Evolutionary conservation across 2,797 vertebrate species (phyloP), one percentile per base, ranked within the genome.

Genomic region (Phylloscopus collybita): DNA sequence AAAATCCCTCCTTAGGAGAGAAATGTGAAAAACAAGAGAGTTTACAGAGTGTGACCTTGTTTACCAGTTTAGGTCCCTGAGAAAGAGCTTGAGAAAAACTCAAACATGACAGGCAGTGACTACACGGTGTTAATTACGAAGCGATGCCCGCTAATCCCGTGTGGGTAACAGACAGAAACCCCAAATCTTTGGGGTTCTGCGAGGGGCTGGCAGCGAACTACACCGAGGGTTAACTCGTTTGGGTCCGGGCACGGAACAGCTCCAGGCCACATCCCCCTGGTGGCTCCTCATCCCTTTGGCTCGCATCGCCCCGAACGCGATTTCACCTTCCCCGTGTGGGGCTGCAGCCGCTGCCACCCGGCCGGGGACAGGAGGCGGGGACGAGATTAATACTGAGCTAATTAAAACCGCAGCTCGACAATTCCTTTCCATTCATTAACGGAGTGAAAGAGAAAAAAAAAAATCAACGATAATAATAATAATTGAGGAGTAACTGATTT

Each of bases 401-500:
- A 81, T 72, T 64, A 92, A 86, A 89, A 71, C 20, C 25, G 14
- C 19, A 21, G 18, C 23, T 50, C 2, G 18, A 70, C 78, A 49
- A 67, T 67, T 95, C 69, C 13, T 6, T 71, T 85, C 59, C 80
- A 22, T 80, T 93, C 86, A 76, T 36, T 67, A 92, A 5, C 2
- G 4, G 16, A 20, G 45, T 11, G 73, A 22, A 64, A 51, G 17
- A 9, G 15, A 30, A 34, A 30, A 26, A 6, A 6, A 34, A 34
- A 15, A 32, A 6, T 9, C 40, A 36, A 45, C 2, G n/a, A 29
- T 1, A 45, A 26, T 4, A 25, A 19, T 11, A 67, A 38, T 9
- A 62, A 60, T 22, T 2, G 57, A 62, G 90, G 74, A 94, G 70
- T 50, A 40, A 90, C 87, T 50, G 82, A 94, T 97, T 93, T 95